phyloP scores from a whole-genome alignment of 2,888 invertebrate genomes.

The Dolichomitus sp. region DNA sequence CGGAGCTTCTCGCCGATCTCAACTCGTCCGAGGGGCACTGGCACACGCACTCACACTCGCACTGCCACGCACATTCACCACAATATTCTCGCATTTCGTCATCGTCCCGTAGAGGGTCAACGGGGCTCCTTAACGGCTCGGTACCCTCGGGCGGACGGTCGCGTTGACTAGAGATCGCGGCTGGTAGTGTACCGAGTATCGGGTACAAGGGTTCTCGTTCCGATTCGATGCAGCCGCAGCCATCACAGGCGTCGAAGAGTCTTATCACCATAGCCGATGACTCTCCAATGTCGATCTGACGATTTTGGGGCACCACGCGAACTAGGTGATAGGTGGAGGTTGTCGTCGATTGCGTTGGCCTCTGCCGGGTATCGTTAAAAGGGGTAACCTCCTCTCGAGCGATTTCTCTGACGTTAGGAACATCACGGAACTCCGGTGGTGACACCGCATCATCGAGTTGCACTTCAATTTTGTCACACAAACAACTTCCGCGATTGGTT shows the following conservation, averaged over 20 bases:
- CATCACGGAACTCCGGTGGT: neutral
- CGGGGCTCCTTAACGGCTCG: neutral
- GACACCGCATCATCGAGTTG: neutral
- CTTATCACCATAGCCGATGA: constrained; percentile 50
- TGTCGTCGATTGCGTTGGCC: constrained; percentile 44
- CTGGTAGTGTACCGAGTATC: constrained; percentile 35
- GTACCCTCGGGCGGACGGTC: constrained; percentile 38
- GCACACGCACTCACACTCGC: constrained; percentile 55
- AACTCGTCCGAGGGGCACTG: constrained; percentile 39
- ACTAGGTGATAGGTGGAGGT: constrained; percentile 53
- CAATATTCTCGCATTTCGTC: constrained; percentile 35
- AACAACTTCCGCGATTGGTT: constrained; percentile 13
- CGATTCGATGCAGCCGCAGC: constrained; percentile 40
- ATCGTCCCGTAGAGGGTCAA: constrained; percentile 1
- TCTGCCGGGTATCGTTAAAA: constrained; percentile 37
- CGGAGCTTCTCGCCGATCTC: constrained; percentile 36
- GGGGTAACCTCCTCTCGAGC: constrained; percentile 18
- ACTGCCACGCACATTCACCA: constrained; percentile 51
- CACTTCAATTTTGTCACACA: constrained; percentile 8
- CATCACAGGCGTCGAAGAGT: constrained; percentile 54
- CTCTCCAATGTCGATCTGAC: constrained; percentile 4
- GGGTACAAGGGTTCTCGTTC: constrained; percentile 14
- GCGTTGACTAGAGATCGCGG: constrained; percentile 70
- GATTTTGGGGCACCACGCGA: neutral
- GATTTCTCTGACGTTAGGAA: constrained; percentile 31